These are phyloP conservation scores for Nudaria mundana DNA, from an alignment of 2,888 invertebrate species.

Conservation along the genomic window DNA sequence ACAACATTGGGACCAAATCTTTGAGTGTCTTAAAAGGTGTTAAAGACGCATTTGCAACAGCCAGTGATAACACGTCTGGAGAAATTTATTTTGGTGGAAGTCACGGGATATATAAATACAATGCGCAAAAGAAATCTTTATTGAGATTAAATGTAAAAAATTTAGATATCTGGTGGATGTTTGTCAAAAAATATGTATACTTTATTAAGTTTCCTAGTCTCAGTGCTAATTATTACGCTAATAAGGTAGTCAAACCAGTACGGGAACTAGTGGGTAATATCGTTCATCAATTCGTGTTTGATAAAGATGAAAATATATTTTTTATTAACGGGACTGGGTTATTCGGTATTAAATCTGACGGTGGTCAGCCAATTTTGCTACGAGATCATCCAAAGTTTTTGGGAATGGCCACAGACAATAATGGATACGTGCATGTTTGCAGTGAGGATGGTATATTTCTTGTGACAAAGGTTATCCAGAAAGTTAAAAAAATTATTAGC, in stretches of 20 bases:
- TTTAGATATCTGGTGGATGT: conserved; percentile 68
- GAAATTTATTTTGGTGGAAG: conserved; percentile 67
- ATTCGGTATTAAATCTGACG: conserved; percentile 45
- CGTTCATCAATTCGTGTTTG: conserved; percentile 63
- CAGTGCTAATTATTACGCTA: conserved; percentile 49
- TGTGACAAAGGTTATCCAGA: conserved; percentile 48
- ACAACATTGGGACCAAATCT: conserved; percentile 50
- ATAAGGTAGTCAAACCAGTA: conserved; percentile 42
- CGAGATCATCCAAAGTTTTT: conserved; percentile 49
- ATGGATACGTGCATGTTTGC: conserved; percentile 52
- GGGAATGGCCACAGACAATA: conserved; percentile 55
- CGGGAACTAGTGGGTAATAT: conserved; percentile 35
- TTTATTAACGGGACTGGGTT: conserved; percentile 63
- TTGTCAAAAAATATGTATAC: conserved; percentile 49
- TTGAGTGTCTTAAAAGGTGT: conserved; percentile 59
- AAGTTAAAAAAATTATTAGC: conserved; percentile 51
- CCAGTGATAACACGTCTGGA: conserved; percentile 38
- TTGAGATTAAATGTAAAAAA: conserved; percentile 47
- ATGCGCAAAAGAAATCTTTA: conserved; percentile 37
- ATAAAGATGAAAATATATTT: conserved; percentile 50
- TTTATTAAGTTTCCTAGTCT: conserved; percentile 65
- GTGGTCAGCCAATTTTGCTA: conserved; percentile 35
- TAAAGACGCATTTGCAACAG: conserved; percentile 65
- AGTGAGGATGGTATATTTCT: conserved; percentile 64
- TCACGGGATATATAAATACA: conserved; percentile 63